Evolutionary conservation across 2,113 vertebrate genomes (phyloP).

Genomic region (Upupa epops): DNA sequence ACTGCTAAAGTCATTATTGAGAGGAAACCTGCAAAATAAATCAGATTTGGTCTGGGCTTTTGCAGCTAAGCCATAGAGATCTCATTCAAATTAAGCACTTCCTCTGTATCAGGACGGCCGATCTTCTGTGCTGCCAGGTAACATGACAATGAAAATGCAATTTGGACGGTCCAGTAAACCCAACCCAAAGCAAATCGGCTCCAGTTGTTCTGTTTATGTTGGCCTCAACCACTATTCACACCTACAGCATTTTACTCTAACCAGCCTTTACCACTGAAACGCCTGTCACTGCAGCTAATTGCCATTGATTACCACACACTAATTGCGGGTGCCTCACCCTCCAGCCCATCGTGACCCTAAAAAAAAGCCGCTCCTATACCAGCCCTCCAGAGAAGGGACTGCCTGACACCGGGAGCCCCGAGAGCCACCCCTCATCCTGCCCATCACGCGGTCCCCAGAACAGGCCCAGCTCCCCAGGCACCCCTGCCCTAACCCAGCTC

Average conservation of each 20-base stretch:
- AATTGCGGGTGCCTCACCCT: background rate
- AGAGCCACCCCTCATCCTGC: background rate
- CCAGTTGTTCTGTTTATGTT: background rate
- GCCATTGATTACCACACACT: background rate
- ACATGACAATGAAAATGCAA: background rate
- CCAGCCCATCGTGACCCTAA: rapidly evolving
- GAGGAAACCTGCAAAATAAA: background rate
- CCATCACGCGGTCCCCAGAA: rapidly evolving
- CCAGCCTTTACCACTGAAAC: background rate
- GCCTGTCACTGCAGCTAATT: background rate
- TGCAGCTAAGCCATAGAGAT: background rate
- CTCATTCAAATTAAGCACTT: background rate
- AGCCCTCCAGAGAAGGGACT: background rate
- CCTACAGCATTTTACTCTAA: background rate
- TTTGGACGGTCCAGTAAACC: background rate
- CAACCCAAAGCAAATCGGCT: background rate
- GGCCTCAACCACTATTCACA: background rate
- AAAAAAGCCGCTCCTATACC: background rate
- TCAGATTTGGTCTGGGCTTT: background rate
- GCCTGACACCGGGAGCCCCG: background rate
- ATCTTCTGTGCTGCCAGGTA: background rate
- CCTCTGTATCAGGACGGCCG: background rate
- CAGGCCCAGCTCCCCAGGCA: background rate
- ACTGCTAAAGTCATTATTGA: background rate
- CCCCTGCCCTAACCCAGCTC: background rate